phyloP scores from a whole-genome alignment of 2,888 invertebrate genomes.

The Stramonita haemastoma region DNA sequence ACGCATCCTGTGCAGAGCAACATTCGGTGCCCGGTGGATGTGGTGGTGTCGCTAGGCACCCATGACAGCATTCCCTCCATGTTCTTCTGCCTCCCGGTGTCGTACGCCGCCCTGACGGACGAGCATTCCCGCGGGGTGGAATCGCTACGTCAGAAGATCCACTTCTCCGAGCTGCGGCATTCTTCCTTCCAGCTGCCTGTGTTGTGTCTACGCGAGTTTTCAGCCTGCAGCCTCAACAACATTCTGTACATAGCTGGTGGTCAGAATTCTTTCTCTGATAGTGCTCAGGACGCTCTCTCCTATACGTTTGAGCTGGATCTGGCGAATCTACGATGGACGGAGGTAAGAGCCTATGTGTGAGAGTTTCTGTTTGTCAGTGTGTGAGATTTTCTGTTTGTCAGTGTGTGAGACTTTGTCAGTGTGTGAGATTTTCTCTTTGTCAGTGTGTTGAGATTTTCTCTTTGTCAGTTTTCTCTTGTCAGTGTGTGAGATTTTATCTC shows the following conservation, averaged over 20 bases:
- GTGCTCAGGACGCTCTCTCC: conserved; percentile 38
- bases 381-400: too few relatives aligned
- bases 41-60: conserved; percentile 39
- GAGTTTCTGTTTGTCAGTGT: too few relatives aligned
- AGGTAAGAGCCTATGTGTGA: conserved; percentile 7
- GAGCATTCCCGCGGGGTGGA: conserved; percentile 19
- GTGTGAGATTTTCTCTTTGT: too few relatives aligned
- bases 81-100: conserved; percentile 43
- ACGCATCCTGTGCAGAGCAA: conserved; percentile 36
- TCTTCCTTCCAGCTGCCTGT: conserved; percentile 42
- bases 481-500: too few relatives aligned
- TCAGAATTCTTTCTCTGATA: conserved; percentile 43
- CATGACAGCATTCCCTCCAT: conserved; percentile 42
- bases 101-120: conserved; percentile 31
- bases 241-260: conserved; percentile 42
- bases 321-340: conserved; percentile 37
- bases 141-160: conserved; percentile 32
- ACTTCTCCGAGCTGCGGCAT: conserved; percentile 38
- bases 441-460: too few relatives aligned
- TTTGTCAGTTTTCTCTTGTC: too few relatives aligned
- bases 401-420: too few relatives aligned
- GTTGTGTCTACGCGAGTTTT: conserved; percentile 40
- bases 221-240: conserved; percentile 44
- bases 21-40: conserved; percentile 39
- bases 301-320: conserved; percentile 40